Evolutionary conservation across 2,797 vertebrate genomes (phyloP), one percentile per base, ranked within the genome.

Genomic region (Cirrhinus mrigala): DNA sequence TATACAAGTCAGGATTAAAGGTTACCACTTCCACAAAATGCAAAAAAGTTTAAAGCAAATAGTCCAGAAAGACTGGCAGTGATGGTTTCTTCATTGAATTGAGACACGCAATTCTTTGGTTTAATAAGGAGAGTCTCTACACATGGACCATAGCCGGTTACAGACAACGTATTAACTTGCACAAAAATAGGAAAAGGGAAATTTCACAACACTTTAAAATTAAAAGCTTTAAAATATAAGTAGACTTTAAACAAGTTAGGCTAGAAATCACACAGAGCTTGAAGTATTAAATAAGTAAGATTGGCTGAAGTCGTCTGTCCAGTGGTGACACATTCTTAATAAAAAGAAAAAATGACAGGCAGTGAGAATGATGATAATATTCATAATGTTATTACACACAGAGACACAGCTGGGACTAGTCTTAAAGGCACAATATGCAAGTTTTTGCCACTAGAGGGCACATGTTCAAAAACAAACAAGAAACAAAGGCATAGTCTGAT

Each of bases 181-280:
- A 68, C 46, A 76, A 74, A 37, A 40, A 66, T 27, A 58, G 50
- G 6, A 70, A 83, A 66, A 54, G 22, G 60, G 27, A 40, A 37
- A 50, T 6, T 66, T 24, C 46, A 66, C 58, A 52, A 64, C 58
- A 75, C 22, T 66, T 33, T n/a, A 68, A 83, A 83, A 83, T 77
- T 68, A 77, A 83, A 83, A 83, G 5, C 48, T 68, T 83, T 76
- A 83, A 75, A 75, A 76, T n/a, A 40, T n/a, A 50, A 50, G 71
- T 4, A 73, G 27, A 40, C 15, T 77, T 76, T 54, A 52, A 54
- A 83, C 29, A 24, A 52, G 46, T 40, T 37, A 37, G 27, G 56
- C 15, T 33, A 62, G 44, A 11, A 64, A 6, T 54, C 14, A 62
- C 24, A 48, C 24, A 50, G 44, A 1, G 11, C 14, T 48, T 14